Percentiles rank a stretch among this genome's conserved stretches.
phyloP scores from a whole-genome alignment of 2,113 vertebrate species.

The Actenoides lindsayi region DNA sequence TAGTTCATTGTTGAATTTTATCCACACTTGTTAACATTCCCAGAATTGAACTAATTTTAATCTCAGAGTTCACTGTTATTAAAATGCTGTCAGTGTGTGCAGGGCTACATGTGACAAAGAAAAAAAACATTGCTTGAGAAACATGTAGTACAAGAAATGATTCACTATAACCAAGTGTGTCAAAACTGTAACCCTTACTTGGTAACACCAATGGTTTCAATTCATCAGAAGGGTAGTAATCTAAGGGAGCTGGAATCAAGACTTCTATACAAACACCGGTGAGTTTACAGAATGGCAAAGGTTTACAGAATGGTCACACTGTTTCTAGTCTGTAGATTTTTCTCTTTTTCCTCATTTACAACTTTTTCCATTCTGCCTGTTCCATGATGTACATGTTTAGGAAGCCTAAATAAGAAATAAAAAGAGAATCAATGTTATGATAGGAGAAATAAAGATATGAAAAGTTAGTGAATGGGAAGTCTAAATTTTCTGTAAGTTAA shows the following conservation, averaged over 20 bases:
- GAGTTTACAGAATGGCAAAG: not conserved
- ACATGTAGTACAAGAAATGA: rapidly evolving
- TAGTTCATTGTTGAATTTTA: not conserved
- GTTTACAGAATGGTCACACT: not conserved
- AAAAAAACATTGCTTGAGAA: not conserved
- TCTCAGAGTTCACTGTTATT: not conserved
- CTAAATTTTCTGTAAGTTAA: not conserved
- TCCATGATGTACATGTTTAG: not conserved
- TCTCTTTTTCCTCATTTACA: not conserved
- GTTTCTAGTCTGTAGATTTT: not conserved
- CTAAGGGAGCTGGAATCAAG: not conserved
- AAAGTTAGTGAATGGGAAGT: not conserved
- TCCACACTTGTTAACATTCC: not conserved
- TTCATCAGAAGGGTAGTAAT: not conserved
- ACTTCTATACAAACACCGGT: not conserved
- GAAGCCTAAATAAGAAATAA: not conserved
- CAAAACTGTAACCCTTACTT: not conserved
- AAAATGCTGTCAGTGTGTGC: not conserved
- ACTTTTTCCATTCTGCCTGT: not conserved
- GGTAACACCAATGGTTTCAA: not conserved
- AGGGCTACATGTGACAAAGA: not conserved
- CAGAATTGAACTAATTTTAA: not conserved
- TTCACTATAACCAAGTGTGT: not conserved
- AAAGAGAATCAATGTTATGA: not conserved
- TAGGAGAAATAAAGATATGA: not conserved